phyloP scores from a whole-genome alignment of 1,140 invertebrate genomes.

The Maniola jurtina region DNA sequence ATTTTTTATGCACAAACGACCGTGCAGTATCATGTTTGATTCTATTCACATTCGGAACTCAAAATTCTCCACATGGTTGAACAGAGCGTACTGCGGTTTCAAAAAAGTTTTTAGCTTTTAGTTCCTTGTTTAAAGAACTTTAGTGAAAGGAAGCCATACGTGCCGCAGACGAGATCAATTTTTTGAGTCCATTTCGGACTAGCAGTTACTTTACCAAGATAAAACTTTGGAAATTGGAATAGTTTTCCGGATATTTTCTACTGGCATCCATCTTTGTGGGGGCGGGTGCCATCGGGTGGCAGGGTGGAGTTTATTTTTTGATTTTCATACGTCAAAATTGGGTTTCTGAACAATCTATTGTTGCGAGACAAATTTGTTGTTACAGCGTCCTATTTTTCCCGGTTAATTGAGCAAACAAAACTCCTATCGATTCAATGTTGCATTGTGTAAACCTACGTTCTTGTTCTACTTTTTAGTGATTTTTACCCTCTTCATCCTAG shows the following conservation, averaged over 20 bases:
- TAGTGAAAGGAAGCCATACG: conserved; percentile 15
- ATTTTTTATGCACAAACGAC: conserved; percentile 42
- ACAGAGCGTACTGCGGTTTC: conserved; percentile 10
- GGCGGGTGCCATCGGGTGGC: conserved; percentile 39
- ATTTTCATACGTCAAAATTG: conserved; percentile 56
- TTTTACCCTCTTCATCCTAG: no score
- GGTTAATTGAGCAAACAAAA: neutral
- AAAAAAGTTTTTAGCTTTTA: conserved; percentile 16
- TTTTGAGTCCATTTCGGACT: conserved; percentile 44
- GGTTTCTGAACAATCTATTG: conserved; percentile 54
- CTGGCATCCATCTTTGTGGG: conserved; percentile 60
- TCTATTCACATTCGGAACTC: conserved; percentile 10
- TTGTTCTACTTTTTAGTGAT: no score
- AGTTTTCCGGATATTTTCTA: conserved; percentile 65
- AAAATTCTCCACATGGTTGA: conserved; percentile 6
- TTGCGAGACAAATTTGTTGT: conserved; percentile 20
- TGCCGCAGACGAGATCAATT: conserved; percentile 36
- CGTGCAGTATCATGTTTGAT: conserved; percentile 15
- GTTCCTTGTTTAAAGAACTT: conserved; percentile 10
- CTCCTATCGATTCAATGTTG: neutral
- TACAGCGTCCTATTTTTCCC: neutral
- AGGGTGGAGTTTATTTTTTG: conserved; percentile 40
- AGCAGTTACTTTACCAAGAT: conserved; percentile 50
- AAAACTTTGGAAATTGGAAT: conserved; percentile 73
- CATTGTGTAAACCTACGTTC: no score